phyloP scores from a whole-genome alignment of 2,888 invertebrate species.

The Tachystola acroxantha region DNA sequence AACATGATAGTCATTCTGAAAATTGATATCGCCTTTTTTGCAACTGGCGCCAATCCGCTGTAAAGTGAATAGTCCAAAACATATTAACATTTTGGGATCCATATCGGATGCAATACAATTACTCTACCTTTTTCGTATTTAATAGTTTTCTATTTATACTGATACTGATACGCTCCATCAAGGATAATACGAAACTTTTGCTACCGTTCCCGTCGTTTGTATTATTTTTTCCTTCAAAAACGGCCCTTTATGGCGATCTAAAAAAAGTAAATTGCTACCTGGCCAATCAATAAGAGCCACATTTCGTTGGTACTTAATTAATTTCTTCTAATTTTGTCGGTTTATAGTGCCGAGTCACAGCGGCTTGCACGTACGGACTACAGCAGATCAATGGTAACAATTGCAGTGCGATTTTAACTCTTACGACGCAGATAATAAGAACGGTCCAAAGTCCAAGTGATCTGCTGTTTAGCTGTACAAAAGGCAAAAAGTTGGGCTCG shows the following conservation, averaged over 20 bases:
- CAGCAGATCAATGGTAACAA: no score
- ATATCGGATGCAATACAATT: conserved; percentile 35
- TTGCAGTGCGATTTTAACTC: no score
- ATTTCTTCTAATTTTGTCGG: conserved; percentile 59
- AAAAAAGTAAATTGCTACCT: conserved; percentile 57
- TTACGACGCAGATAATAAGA: no score
- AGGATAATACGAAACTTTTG: conserved; percentile 57
- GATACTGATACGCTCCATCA: conserved; percentile 59
- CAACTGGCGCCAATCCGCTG: conserved; percentile 45
- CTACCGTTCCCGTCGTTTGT: conserved; percentile 62
- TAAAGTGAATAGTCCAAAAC: conserved; percentile 16
- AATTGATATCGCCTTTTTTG: conserved; percentile 26
- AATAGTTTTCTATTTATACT: conserved; percentile 64
- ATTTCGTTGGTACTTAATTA: conserved; percentile 59
- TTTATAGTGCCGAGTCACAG: conserved; percentile 63
- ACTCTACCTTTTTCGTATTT: conserved; percentile 37
- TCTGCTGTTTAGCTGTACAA: no score
- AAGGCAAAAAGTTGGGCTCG: conserved; percentile 46
- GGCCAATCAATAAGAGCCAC: conserved; percentile 30
- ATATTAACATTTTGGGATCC: conserved; percentile 32
- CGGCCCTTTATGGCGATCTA: conserved; percentile 30
- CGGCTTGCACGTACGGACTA: conserved; percentile 56
- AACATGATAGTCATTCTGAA: conserved; percentile 5
- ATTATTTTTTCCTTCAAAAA: conserved; percentile 34
- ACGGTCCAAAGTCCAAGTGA: no score